These are phyloP conservation scores for Dasypogon diadema DNA, from an alignment of 2,888 invertebrate genomes.

Conservation along the genomic window DNA sequence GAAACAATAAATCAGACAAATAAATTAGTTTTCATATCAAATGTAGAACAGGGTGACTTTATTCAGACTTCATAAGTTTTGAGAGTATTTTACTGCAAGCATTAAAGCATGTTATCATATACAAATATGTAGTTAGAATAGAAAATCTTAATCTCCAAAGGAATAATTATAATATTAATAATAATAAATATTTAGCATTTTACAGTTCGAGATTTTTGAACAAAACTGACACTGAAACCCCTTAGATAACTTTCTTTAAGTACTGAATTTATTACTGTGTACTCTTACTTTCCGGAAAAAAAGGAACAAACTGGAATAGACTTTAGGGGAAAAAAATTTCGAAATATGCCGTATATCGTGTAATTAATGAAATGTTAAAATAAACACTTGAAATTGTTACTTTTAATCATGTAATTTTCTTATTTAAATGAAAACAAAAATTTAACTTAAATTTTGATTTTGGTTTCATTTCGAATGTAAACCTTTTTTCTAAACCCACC, in stretches of 20 bases:
- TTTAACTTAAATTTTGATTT: no score
- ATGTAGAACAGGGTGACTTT: conserved; percentile 41
- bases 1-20: conserved; percentile 46
- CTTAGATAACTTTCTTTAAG: conserved; percentile 5
- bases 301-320: neutral
- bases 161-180: conserved; percentile 4
- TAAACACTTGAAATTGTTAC: no score
- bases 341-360: no score
- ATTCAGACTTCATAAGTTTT: conserved; percentile 26
- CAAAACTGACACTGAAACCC: neutral
- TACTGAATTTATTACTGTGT: no score
- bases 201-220: conserved; percentile 11
- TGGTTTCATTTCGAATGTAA: no score
- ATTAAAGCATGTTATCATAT: neutral
- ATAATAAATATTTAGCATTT: conserved; percentile 1
- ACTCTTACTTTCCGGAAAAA: neutral
- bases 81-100: neutral
- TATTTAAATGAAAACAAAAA: conserved; percentile 12
- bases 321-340: no score
- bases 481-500: no score
- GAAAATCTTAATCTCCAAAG: conserved; percentile 8
- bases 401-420: conserved; percentile 10
- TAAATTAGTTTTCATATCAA: conserved; percentile 47
- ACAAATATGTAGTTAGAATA: conserved; percentile 20
- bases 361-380: no score